These are phyloP conservation scores for Anastrepha obliqua DNA, from an alignment of 1,140 invertebrate genomes.

Conservation along the genomic window DNA sequence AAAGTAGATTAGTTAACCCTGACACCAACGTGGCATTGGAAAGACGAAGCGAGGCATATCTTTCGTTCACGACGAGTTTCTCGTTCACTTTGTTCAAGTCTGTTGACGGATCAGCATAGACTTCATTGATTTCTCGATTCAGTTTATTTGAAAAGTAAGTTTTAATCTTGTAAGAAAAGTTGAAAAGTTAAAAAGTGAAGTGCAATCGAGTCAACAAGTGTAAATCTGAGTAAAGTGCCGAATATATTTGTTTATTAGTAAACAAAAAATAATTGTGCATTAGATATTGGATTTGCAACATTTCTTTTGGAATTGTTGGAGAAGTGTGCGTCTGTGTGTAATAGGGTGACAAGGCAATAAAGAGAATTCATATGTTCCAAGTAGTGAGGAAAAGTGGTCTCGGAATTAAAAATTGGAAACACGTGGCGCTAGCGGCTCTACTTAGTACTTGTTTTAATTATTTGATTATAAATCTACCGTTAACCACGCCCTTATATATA, in stretches of 20 bases:
- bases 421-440: conserved; percentile 19
- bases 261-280: conserved; percentile 55
- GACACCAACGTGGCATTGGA: conserved; percentile 42
- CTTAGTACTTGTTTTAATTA: background rate
- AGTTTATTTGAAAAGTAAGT: conserved; percentile 73
- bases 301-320: background rate
- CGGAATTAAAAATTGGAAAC: background rate
- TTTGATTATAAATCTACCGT: background rate
- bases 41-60: conserved; percentile 49
- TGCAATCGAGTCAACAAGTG: background rate
- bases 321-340: conserved; percentile 11
- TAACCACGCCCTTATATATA: too few species aligned
- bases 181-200: conserved; percentile 50
- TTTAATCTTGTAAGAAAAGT: conserved; percentile 56
- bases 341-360: conserved; percentile 18
- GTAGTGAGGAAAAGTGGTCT: conserved; percentile 3
- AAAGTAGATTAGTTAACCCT: background rate
- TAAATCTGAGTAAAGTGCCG: conserved; percentile 56
- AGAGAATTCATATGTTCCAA: conserved; percentile 12
- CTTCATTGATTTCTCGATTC: conserved; percentile 72
- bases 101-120: conserved; percentile 72
- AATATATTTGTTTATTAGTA: conserved; percentile 53
- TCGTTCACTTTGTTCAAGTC: conserved; percentile 74
- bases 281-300: background rate
- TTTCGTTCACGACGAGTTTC: conserved; percentile 55